Evolutionary conservation across 2,888 invertebrate genomes (phyloP).

Genomic region (Lacanobia oleracea): DNA sequence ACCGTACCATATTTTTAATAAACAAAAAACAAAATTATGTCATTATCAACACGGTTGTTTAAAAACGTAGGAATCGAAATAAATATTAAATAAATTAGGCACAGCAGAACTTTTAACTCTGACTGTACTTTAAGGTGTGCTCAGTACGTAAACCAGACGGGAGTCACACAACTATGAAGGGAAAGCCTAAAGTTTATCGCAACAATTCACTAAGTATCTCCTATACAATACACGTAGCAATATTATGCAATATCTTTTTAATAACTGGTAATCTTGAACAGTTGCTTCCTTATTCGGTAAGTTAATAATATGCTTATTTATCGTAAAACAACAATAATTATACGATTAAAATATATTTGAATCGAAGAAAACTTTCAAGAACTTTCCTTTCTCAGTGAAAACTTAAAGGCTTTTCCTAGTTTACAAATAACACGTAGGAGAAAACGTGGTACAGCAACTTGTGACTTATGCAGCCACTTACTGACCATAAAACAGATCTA

Average conservation of each 20-base stretch:
- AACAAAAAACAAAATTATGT: too few species aligned
- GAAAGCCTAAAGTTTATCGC: too few species aligned
- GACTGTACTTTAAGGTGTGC: too few species aligned
- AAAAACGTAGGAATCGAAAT: too few species aligned
- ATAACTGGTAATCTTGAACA: neutral
- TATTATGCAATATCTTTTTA: slow-evolving; percentile 3
- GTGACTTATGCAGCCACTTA: neutral
- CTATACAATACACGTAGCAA: neutral
- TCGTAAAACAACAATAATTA: neutral
- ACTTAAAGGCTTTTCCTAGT: neutral
- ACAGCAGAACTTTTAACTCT: too few species aligned
- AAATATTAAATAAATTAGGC: too few species aligned
- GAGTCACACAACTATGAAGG: neutral
- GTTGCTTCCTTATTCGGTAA: neutral
- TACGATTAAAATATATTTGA: neutral
- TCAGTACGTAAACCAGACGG: neutral
- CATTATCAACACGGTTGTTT: too few species aligned
- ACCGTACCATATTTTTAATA: too few species aligned
- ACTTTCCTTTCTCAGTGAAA: neutral
- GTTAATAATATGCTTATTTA: neutral
- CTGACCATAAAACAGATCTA: slow-evolving; percentile 7
- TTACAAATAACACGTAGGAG: neutral
- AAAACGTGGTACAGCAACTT: too few species aligned
- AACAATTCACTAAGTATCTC: neutral
- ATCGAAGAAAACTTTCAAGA: neutral